Evolutionary conservation across 2,113 vertebrate species (phyloP).

Genomic region (Lucifuga dentata): DNA sequence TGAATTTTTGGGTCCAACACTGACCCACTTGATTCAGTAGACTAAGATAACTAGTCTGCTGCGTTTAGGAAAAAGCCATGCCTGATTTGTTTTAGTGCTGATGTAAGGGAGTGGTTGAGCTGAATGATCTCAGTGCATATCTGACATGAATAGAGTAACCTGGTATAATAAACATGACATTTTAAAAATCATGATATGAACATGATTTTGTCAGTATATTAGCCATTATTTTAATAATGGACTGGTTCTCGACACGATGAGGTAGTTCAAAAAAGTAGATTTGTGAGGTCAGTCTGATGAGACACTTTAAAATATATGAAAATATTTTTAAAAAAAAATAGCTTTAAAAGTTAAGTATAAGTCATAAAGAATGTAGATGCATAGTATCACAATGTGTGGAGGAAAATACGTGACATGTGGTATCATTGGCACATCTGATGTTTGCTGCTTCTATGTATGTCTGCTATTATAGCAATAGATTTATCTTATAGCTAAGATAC

Average conservation of each 20-base stretch:
- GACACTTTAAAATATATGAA: constrained; percentile 53
- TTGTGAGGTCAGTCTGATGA: constrained; percentile 39
- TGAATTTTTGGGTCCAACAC: constrained; percentile 6
- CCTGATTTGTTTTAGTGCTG: constrained; percentile 50
- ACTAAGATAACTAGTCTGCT: constrained; percentile 56
- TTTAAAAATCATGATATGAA: constrained; percentile 41
- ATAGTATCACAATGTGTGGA: not conserved
- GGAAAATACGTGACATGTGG: constrained; percentile 14
- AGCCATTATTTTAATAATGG: not conserved
- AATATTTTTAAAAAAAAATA: constrained; percentile 6
- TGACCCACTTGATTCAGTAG: constrained; percentile 41
- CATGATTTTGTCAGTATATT: constrained; percentile 33
- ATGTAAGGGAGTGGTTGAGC: constrained; percentile 35
- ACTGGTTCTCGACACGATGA: too few species aligned
- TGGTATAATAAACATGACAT: not conserved
- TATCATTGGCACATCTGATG: constrained; percentile 50
- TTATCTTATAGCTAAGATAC: constrained; percentile 12
- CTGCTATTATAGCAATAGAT: constrained; percentile 48
- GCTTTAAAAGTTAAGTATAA: not conserved
- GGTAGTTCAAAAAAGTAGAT: too few species aligned
- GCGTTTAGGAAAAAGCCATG: constrained; percentile 79
- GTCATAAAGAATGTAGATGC: not conserved
- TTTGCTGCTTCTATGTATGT: constrained; percentile 17
- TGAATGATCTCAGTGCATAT: constrained; percentile 25
- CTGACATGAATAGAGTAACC: constrained; percentile 34